Evolutionary conservation across 2,797 vertebrate genomes (phyloP).

Genomic region (Florisuga fusca): DNA sequence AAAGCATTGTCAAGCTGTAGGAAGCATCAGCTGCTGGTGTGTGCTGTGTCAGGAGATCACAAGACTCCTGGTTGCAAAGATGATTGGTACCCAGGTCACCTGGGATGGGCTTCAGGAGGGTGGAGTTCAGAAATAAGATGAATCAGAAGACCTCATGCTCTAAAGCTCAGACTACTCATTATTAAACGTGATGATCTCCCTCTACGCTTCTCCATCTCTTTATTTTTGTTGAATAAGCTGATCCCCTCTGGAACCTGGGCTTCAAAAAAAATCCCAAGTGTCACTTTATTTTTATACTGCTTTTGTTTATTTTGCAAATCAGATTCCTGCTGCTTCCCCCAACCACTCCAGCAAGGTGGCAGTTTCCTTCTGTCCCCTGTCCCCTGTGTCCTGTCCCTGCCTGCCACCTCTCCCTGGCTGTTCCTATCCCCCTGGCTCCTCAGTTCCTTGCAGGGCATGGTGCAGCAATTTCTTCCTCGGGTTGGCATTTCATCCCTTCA

Average conservation of each 20-base stretch:
- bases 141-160: neutral
- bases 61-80: neutral
- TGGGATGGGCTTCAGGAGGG: rapidly evolving
- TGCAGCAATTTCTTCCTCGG: neutral
- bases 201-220: neutral
- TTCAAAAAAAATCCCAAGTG: neutral
- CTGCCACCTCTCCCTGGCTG: neutral
- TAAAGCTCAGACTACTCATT: neutral
- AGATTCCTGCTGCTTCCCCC: neutral
- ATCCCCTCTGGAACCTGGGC: neutral
- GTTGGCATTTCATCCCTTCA: neutral
- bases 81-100: neutral
- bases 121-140: neutral
- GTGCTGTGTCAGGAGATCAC: rapidly evolving
- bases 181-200: neutral
- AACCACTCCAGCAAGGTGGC: rapidly evolving
- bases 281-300: neutral
- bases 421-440: neutral
- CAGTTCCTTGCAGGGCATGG: rapidly evolving
- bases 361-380: neutral
- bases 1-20: rapidly evolving
- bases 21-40: neutral
- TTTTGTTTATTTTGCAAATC: neutral
- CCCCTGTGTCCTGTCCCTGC: neutral
- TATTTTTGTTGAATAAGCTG: neutral